Conservation (phyloP, 2,797 vertebrate species). For the Hemibagrus guttatus region DNA sequence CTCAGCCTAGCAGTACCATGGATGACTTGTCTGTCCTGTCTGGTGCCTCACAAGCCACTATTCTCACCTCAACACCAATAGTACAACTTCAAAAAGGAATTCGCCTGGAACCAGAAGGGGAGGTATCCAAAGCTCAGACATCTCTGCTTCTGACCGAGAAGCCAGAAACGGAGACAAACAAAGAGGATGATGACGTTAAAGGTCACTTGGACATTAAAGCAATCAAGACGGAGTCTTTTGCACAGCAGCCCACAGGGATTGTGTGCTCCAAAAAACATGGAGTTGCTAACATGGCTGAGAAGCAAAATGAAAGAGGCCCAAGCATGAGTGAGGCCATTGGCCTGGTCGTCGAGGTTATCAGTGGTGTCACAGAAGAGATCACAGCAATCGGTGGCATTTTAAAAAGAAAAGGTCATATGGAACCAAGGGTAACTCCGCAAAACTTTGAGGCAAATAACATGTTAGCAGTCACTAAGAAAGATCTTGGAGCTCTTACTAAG, state of each 20-base stretch:
- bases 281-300: conserved; percentile 5
- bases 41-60: background rate
- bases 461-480: background rate
- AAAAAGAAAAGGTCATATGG: conserved; percentile 16
- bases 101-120: conserved; percentile 63
- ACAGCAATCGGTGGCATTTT: conserved; percentile 13
- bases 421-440: background rate
- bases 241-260: conserved; percentile 5
- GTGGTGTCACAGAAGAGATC: conserved; percentile 13
- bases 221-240: conserved; percentile 17
- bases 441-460: background rate
- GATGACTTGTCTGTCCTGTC: conserved; percentile 1
- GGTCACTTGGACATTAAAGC: background rate
- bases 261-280: background rate
- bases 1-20: conserved; percentile 4
- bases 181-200: conserved; percentile 22
- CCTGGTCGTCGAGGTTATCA: background rate
- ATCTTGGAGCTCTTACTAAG: background rate
- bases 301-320: background rate
- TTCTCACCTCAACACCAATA: conserved; percentile 1
- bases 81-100: conserved; percentile 36
- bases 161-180: conserved; percentile 3
- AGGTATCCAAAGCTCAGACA: conserved; percentile 44
- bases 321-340: background rate
- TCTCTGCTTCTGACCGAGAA: conserved; percentile 42